Conservation (phyloP, 1,140 invertebrate species). For the Psix sp. region DNA sequence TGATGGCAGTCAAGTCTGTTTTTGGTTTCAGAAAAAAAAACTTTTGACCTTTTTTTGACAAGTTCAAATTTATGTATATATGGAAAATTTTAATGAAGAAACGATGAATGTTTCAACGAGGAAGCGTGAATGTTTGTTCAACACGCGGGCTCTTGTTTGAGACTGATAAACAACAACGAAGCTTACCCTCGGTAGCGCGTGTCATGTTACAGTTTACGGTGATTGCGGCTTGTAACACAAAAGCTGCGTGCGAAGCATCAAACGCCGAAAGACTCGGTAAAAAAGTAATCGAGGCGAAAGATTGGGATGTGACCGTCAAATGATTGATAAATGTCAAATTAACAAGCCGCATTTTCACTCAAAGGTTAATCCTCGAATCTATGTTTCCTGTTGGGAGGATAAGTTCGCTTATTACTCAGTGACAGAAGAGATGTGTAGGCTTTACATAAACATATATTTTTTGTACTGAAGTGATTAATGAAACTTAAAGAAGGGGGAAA, state of each 20-base stretch:
- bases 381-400: constrained; percentile 36
- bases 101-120: constrained; percentile 32
- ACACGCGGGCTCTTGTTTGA: constrained; percentile 36
- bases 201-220: constrained; percentile 61
- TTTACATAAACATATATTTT: too few relatives aligned
- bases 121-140: constrained; percentile 55
- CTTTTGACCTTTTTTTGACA: not conserved
- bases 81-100: constrained; percentile 25
- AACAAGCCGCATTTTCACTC: constrained; percentile 39
- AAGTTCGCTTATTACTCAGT: constrained; percentile 25
- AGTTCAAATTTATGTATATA: constrained; percentile 20
- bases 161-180: constrained; percentile 51
- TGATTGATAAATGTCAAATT: constrained; percentile 64
- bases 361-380: constrained; percentile 47
- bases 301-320: constrained; percentile 31
- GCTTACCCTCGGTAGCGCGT: constrained; percentile 48
- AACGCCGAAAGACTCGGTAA: constrained; percentile 60
- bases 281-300: constrained; percentile 50
- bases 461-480: too few relatives aligned
- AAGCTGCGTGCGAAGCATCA: constrained; percentile 49
- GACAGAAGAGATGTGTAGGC: constrained; percentile 30
- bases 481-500: too few relatives aligned
- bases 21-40: not conserved
- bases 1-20: constrained; percentile 24
- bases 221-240: constrained; percentile 53